Percentiles rank a stretch among this genome's conserved stretches.
Conservation (phyloP, 2,888 invertebrate genomes). For the Hemicrepidius hirtus region DNA sequence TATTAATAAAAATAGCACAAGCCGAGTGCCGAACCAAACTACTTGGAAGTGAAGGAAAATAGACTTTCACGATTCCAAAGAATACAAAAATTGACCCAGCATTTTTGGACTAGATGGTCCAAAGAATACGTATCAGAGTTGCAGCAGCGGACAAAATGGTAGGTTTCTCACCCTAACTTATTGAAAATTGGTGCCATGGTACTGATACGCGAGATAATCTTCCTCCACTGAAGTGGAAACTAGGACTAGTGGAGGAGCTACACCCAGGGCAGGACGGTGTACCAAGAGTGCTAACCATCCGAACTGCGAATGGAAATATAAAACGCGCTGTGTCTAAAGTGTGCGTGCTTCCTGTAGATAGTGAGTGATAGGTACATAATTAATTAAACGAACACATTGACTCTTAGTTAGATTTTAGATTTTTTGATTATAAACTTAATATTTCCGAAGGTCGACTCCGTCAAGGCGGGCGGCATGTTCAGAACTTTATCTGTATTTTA, state of each 20-base stretch:
- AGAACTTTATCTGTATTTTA: too few relatives aligned
- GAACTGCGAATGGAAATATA: neutral
- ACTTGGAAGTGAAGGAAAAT: neutral
- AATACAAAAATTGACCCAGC: conserved; percentile 38
- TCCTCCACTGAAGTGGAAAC: conserved; percentile 49
- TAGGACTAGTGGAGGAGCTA: conserved; percentile 37
- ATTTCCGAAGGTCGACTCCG: too few relatives aligned
- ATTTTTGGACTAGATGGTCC: conserved; percentile 49
- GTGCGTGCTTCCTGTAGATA: conserved; percentile 3
- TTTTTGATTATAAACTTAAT: too few relatives aligned
- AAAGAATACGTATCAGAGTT: conserved; percentile 50
- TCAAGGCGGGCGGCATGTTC: too few relatives aligned
- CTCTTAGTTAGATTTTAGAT: too few relatives aligned
- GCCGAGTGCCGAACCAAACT: too few relatives aligned
- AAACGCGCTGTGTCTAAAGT: neutral
- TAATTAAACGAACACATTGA: too few relatives aligned
- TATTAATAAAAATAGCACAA: neutral
- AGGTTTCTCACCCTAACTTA: neutral
- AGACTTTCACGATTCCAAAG: conserved; percentile 45
- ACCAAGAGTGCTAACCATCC: conserved; percentile 5
- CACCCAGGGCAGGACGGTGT: conserved; percentile 43
- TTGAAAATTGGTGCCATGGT: conserved; percentile 44
- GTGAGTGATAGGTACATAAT: too few relatives aligned
- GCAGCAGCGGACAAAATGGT: conserved; percentile 51
- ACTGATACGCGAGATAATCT: conserved; percentile 46